These are phyloP conservation scores for Erynnis tages DNA, from an alignment of 2,888 invertebrate species.

Conservation along the genomic window DNA sequence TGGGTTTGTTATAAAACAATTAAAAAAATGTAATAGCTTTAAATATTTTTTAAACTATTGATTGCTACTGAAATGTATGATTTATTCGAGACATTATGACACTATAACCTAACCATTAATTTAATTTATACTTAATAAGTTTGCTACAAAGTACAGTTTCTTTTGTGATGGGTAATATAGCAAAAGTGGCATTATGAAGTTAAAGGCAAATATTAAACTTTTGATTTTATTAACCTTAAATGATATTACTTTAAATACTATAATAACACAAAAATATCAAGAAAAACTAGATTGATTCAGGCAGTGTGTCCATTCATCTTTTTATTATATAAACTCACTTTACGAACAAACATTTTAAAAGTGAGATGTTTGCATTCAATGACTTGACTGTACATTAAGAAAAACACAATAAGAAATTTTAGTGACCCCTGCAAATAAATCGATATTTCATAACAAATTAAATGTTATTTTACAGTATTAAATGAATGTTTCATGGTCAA, in stretches of 20 bases:
- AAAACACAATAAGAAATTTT: too few species aligned
- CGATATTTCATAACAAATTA: not conserved
- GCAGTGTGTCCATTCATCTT: too few species aligned
- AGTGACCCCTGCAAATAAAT: too few species aligned
- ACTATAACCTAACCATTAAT: constrained; percentile 31
- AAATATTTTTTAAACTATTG: constrained; percentile 43
- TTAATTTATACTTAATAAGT: constrained; percentile 34
- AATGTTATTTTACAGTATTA: not conserved
- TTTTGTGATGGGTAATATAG: constrained; percentile 47
- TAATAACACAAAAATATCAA: too few species aligned
- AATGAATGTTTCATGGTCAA: not conserved
- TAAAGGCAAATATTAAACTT: not conserved
- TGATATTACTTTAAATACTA: too few species aligned
- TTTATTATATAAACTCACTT: too few species aligned
- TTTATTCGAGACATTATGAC: constrained; percentile 31
- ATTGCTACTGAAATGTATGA: constrained; percentile 25
- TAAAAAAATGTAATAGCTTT: constrained; percentile 44
- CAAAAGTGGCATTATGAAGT: constrained; percentile 39
- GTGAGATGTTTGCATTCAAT: too few species aligned
- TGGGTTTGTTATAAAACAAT: constrained; percentile 32
- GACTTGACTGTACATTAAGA: too few species aligned
- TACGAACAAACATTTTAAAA: too few species aligned
- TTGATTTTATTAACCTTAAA: not conserved
- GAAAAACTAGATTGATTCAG: not conserved
- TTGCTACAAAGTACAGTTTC: constrained; percentile 38